phyloP scores from a whole-genome alignment of 2,797 vertebrate genomes.

The Syngnathus rostellatus region DNA sequence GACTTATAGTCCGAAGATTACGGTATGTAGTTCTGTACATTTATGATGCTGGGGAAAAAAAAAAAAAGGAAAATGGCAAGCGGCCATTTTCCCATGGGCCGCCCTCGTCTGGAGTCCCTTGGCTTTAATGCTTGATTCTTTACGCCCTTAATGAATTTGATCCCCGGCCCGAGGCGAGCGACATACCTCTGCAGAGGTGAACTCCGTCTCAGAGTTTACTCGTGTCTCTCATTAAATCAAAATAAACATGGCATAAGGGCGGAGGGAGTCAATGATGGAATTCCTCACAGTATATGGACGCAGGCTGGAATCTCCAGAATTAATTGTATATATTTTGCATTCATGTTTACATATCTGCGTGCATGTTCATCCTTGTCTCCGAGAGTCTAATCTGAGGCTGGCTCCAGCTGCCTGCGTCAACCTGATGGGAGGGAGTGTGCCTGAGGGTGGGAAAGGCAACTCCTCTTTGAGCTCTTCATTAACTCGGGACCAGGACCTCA shows the following conservation, averaged over 20 bases:
- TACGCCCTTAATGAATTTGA: conserved; percentile 47
- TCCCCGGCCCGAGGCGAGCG: conserved; percentile 33
- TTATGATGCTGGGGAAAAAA: conserved; percentile 23
- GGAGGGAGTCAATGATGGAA: conserved; percentile 43
- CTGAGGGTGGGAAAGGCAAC: background rate
- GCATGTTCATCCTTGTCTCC: conserved; percentile 39
- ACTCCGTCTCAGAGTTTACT: conserved; percentile 31
- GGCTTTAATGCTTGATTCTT: conserved; percentile 37
- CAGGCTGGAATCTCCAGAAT: conserved; percentile 19
- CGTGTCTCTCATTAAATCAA: conserved; percentile 2
- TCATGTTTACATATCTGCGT: conserved; percentile 43
- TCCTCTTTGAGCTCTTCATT: conserved; percentile 70
- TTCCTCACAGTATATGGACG: conserved; percentile 17
- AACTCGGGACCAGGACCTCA: conserved; percentile 54
- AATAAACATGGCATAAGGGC: no score
- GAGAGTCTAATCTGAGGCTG: conserved; percentile 65
- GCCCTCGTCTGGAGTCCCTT: conserved; percentile 36
- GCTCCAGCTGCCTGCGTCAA: conserved; percentile 57
- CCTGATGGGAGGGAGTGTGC: background rate
- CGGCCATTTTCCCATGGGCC: conserved; percentile 26
- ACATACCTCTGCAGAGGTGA: conserved; percentile 43
- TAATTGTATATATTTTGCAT: conserved; percentile 33
- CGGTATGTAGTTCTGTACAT: background rate
- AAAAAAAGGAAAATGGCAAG: conserved; percentile 36
- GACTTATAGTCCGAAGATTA: no score